These are phyloP conservation scores for Hymenopus coronatus DNA, from an alignment of 2,888 invertebrate species.

Conservation along the genomic window DNA sequence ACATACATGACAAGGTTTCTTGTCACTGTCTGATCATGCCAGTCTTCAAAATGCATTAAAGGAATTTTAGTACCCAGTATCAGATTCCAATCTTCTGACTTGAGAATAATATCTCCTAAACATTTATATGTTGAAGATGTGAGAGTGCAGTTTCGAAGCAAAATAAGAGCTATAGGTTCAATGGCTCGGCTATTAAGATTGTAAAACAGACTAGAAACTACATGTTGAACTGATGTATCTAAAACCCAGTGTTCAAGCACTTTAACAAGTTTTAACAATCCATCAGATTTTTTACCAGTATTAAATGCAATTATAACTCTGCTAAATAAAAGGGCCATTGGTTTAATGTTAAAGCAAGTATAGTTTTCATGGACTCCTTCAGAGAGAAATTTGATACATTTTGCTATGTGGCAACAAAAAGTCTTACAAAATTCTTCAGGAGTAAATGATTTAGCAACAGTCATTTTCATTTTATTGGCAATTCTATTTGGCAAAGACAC, in stretches of 20 bases:
- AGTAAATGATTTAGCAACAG: constrained; percentile 58
- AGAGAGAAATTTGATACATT: constrained; percentile 60
- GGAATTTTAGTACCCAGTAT: constrained; percentile 62
- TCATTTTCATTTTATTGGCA: constrained; percentile 62
- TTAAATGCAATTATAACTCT: constrained; percentile 60
- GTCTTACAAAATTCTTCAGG: constrained; percentile 57
- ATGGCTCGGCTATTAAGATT: constrained; percentile 59
- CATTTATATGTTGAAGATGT: constrained; percentile 49
- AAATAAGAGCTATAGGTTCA: constrained; percentile 55
- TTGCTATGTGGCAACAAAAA: constrained; percentile 59
- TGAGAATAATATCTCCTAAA: constrained; percentile 53
- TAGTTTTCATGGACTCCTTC: constrained; percentile 39
- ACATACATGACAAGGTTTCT: constrained; percentile 64
- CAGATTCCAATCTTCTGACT: constrained; percentile 63
- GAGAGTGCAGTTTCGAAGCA: constrained; percentile 52
- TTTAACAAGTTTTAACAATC: constrained; percentile 54
- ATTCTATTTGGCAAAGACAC: constrained; percentile 67
- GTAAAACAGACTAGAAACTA: constrained; percentile 51
- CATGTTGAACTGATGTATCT: constrained; percentile 38
- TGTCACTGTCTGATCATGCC: constrained; percentile 52
- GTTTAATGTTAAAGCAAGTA: constrained; percentile 43
- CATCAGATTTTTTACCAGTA: constrained; percentile 48
- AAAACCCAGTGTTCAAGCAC: constrained; percentile 55
- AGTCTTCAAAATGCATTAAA: constrained; percentile 52
- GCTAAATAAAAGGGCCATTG: constrained; percentile 57